Conservation (phyloP, 2,797 vertebrate genomes). For the Darevskia nairensis region DNA sequence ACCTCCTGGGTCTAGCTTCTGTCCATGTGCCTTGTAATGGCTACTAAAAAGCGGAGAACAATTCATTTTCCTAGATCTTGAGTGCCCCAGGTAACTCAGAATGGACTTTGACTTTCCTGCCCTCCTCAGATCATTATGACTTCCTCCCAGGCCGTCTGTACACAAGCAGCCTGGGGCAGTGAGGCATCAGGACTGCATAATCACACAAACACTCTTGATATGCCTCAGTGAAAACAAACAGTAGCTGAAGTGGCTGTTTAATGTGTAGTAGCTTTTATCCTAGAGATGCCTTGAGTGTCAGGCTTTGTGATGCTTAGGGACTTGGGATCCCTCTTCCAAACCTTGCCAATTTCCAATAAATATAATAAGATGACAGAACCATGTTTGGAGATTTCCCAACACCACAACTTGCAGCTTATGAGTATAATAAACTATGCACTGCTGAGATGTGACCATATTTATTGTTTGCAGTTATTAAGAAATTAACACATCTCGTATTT, state of each 20-base stretch:
- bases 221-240: not conserved
- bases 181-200: not conserved
- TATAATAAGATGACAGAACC: conserved; percentile 58
- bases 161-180: not conserved
- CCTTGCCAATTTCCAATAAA: conserved; percentile 59
- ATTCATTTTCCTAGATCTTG: not conserved
- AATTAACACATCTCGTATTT: conserved; percentile 16
- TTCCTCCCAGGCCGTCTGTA: not conserved
- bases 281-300: not conserved
- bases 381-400: not conserved
- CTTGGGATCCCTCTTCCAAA: conserved; percentile 46
- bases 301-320: conserved; percentile 17
- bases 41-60: too few relatives aligned
- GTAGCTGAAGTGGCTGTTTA: not conserved
- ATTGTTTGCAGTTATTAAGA: conserved; percentile 20
- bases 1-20: not conserved
- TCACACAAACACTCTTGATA: too few relatives aligned
- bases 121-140: not conserved
- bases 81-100: too few relatives aligned
- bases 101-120: not conserved
- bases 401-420: not conserved
- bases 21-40: not conserved
- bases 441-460: conserved; percentile 38
- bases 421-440: conserved; percentile 63
- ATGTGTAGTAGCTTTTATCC: not conserved